Evolutionary conservation across 2,888 invertebrate species (phyloP).

Genomic region (Spilarctia lutea): DNA sequence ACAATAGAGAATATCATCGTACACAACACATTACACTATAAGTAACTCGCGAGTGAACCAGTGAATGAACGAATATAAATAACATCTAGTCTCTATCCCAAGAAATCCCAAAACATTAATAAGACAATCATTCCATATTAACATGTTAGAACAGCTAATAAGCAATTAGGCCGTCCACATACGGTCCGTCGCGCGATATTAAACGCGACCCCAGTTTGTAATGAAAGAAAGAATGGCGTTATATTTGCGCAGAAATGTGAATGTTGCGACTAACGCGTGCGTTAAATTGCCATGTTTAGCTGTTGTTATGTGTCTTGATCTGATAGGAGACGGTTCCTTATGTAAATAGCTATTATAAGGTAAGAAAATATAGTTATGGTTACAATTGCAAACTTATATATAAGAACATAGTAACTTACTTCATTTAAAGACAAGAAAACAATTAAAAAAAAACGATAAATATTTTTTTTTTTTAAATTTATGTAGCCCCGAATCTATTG

Average conservation of each 20-base stretch:
- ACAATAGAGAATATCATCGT: too few relatives aligned
- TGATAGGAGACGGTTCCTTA: conserved; percentile 22
- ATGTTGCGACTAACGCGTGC: conserved; percentile 66
- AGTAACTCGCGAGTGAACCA: too few relatives aligned
- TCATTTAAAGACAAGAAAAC: neutral
- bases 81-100: neutral
- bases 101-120: conserved; percentile 30
- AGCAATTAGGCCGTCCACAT: conserved; percentile 66
- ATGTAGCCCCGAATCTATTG: too few relatives aligned
- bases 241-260: conserved; percentile 60
- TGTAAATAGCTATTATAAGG: neutral
- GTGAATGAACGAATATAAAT: neutral
- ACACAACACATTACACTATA: too few relatives aligned
- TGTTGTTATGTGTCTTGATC: conserved; percentile 50
- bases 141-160: conserved; percentile 58
- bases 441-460: too few relatives aligned
- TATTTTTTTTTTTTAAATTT: too few relatives aligned
- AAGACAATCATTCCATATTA: conserved; percentile 47
- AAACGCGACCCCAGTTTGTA: conserved; percentile 58
- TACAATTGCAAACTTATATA: neutral
- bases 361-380: neutral
- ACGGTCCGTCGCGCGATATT: conserved; percentile 54
- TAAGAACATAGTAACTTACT: neutral
- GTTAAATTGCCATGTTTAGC: conserved; percentile 62
- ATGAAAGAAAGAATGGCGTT: conserved; percentile 66